A percentile compares a stretch with the other conserved stretches of the same genome.
phyloP scores from a whole-genome alignment of 2,888 invertebrate species.

The Poecilobothrus nobilitatus region DNA sequence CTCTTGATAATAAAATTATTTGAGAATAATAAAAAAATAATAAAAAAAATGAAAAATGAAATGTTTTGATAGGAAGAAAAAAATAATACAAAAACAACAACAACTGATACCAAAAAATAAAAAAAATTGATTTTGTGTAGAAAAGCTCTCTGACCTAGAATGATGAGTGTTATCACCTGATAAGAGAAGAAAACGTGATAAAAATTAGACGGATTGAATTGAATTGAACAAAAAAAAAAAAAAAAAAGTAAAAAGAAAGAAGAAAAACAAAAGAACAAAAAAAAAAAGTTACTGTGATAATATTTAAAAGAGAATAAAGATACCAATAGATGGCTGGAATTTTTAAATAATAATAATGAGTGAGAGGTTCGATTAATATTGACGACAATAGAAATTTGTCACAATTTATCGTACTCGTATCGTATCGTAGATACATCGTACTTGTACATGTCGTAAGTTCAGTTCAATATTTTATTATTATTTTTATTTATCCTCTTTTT shows the following conservation, averaged over 20 bases:
- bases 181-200: not conserved
- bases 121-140: not conserved
- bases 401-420: not conserved
- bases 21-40: not conserved
- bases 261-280: too few species aligned
- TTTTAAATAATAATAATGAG: not conserved
- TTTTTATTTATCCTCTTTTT: not conserved
- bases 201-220: not conserved
- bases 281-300: not conserved
- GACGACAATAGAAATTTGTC: not conserved
- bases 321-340: not conserved
- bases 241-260: too few species aligned
- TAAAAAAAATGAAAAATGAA: not conserved
- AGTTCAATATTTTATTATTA: not conserved
- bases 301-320: not conserved
- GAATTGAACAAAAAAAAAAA: too few species aligned
- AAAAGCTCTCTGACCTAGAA: conserved; percentile 2
- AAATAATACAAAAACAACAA: too few species aligned
- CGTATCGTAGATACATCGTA: too few species aligned
- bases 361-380: not conserved
- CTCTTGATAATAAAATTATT: not conserved
- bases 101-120: not conserved
- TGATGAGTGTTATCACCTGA: conserved; percentile 6
- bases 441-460: not conserved
- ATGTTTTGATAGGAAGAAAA: too few species aligned